Evolutionary conservation across 1,140 invertebrate genomes (phyloP).

Genomic region (Lordiphosa collinella): DNA sequence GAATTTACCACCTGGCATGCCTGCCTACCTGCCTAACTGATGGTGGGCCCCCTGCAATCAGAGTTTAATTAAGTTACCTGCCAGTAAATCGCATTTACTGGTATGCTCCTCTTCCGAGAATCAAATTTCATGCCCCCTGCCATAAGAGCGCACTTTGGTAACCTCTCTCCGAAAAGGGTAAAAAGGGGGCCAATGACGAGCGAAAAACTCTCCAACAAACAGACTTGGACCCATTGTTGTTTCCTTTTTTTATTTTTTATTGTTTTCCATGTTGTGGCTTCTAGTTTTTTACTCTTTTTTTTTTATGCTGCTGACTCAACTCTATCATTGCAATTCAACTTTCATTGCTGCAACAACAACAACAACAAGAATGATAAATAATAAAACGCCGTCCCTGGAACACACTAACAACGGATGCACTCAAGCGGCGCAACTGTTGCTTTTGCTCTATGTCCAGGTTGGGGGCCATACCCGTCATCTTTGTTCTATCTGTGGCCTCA

Average conservation of each 20-base stretch:
- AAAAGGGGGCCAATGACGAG: slow-evolving; percentile 25
- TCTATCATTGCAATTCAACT: slow-evolving; percentile 69
- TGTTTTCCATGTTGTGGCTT: slow-evolving; percentile 26
- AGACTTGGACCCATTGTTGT: slow-evolving; percentile 39
- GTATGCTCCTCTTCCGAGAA: slow-evolving; percentile 67
- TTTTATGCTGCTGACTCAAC: slow-evolving; percentile 27
- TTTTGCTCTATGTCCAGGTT: slow-evolving; percentile 15
- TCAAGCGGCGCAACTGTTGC: slow-evolving; percentile 63
- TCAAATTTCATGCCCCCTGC: slow-evolving; percentile 64
- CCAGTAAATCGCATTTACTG: slow-evolving; percentile 20
- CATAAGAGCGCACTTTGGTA: slow-evolving; percentile 49
- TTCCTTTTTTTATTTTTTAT: slow-evolving; percentile 29
- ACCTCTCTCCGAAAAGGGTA: slow-evolving; percentile 24
- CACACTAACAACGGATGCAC: slow-evolving; percentile 54
- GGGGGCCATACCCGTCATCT: slow-evolving; percentile 33
- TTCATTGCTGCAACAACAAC: slow-evolving; percentile 25
- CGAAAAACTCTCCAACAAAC: slow-evolving; percentile 18
- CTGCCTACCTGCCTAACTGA: not conserved
- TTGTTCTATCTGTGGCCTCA: slow-evolving; percentile 32
- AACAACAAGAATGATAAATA: slow-evolving; percentile 40
- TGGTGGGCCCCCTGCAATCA: slow-evolving; percentile 12
- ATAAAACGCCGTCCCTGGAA: slow-evolving; percentile 48
- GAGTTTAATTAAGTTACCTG: slow-evolving; percentile 46
- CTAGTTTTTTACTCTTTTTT: slow-evolving; percentile 32
- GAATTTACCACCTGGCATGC: too few species aligned